Base-by-base conservation (phyloP, 2,113 vertebrate genomes). In the Rallus limicola region DNA sequence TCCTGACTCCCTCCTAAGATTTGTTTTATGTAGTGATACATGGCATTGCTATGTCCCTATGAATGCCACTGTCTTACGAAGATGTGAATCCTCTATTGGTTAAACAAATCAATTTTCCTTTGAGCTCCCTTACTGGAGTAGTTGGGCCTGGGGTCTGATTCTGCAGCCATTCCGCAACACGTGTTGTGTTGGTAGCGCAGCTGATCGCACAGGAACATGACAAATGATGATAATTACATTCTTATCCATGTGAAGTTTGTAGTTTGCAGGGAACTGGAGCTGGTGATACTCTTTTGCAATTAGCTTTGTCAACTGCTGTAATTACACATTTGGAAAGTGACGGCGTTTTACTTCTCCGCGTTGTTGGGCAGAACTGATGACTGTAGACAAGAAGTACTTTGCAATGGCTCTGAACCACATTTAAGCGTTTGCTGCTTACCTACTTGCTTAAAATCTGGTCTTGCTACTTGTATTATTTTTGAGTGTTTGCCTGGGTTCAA, bases 251-350 rank as follows among this genome's bases (percentile, higher is more conserved):
- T n/a, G n/a, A 84, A 50, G 68, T 63, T 74, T 71, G 42, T 75
- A 5, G 69, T 91, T 78, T 64, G 48, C 34, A 65, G 42, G 38
- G 36, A 71, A 26, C 38, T 68, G 34, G 33, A 75, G 26, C 53
- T 60, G 59, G 29, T 91, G 74, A 60, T 92, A 52, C 28, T 83
- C 21, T 6, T 77, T 93, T 59, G 28, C 18, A 38, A 78, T 86
- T 76, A 91, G 53, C 48, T 82, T 79, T 92, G 48, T 76, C 58
- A 95, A 53, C 82, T 29, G 33, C 23, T 89, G 38, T 72, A 75
- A 72, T 88, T 60, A 63, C 15, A 29, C 38, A 56, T 68, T 87
- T 94, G 78, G 84, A 90, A 91, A 88, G 72, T 33, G 34, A 46
- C 0, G 9, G 69, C 38, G 33, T 89, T 95, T 90, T 86, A 26